These are phyloP conservation scores for Tipula lateralis DNA, from an alignment of 2,888 invertebrate species.

Conservation along the genomic window DNA sequence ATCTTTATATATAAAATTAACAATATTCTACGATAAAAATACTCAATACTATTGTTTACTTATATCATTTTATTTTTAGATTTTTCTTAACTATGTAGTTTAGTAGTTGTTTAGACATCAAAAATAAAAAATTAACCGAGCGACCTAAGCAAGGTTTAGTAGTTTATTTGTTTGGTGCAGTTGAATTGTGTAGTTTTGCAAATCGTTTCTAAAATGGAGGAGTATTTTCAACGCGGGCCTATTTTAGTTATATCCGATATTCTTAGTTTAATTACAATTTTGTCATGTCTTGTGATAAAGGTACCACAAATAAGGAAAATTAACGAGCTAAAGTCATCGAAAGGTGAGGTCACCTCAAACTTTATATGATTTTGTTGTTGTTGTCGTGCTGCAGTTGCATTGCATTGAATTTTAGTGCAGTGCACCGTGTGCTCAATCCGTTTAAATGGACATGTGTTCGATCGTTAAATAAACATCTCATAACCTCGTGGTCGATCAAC, in stretches of 20 bases:
- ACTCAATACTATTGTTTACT: neutral
- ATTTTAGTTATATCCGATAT: constrained; percentile 50
- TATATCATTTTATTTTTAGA: neutral
- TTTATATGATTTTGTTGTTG: constrained; percentile 43
- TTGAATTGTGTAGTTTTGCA: neutral
- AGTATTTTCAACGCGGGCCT: constrained; percentile 44
- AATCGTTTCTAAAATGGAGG: neutral
- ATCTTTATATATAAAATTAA: neutral
- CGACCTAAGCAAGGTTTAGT: neutral
- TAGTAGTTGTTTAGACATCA: neutral
- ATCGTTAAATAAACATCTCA: neutral
- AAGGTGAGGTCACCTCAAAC: constrained; percentile 52
- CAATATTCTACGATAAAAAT: neutral
- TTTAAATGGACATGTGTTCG: neutral
- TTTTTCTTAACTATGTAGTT: neutral
- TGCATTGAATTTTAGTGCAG: neutral
- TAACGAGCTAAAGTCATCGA: constrained; percentile 58
- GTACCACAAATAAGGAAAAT: constrained; percentile 75
- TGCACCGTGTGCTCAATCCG: neutral
- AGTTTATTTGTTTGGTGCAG: neutral
- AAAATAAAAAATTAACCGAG: neutral
- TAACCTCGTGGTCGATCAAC: neutral
- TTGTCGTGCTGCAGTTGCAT: neutral
- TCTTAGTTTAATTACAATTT: constrained; percentile 69
- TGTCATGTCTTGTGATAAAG: constrained; percentile 72